Percentiles rank a stretch among this genome's conserved stretches.
Conservation (phyloP, 2,113 vertebrate species). For the Cynocephalus volans region DNA sequence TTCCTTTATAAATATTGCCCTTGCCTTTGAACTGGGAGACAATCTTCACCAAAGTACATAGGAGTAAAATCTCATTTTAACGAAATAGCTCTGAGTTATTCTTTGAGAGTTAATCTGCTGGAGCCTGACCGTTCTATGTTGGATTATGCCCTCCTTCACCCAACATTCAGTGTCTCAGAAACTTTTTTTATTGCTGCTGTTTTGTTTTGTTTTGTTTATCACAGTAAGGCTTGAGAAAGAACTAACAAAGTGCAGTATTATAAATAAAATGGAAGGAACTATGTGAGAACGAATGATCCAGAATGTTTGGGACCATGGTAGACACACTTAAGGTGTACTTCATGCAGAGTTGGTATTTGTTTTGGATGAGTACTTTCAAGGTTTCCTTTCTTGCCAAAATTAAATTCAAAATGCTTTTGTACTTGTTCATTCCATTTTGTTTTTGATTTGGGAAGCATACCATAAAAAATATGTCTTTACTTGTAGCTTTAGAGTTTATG, state of each 20-base stretch:
- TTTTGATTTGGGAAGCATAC: not conserved
- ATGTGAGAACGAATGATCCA: not conserved
- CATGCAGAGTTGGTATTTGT: not conserved
- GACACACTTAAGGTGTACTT: not conserved
- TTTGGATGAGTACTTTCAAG: not conserved
- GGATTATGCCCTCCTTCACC: not conserved
- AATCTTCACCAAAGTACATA: not conserved
- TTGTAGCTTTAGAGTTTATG: not conserved
- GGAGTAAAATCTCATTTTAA: not conserved
- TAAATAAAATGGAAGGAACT: not conserved
- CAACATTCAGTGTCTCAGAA: not conserved
- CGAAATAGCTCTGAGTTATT: not conserved
- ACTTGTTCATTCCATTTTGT: not conserved
- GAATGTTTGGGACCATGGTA: not conserved
- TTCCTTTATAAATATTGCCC: not conserved
- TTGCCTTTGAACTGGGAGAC: constrained; percentile 5
- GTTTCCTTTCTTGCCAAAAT: not conserved
- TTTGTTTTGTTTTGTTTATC: constrained; percentile 9
- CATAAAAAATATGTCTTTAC: not conserved
- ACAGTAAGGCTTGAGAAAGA: not conserved
- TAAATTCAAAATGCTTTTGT: constrained; percentile 6
- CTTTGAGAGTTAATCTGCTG: not conserved
- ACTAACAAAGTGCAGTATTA: not conserved
- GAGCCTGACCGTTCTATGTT: not conserved
- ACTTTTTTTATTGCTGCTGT: not conserved